Base-by-base conservation (phyloP, 2,888 invertebrate species). In the Hydropsyche betteni region DNA sequence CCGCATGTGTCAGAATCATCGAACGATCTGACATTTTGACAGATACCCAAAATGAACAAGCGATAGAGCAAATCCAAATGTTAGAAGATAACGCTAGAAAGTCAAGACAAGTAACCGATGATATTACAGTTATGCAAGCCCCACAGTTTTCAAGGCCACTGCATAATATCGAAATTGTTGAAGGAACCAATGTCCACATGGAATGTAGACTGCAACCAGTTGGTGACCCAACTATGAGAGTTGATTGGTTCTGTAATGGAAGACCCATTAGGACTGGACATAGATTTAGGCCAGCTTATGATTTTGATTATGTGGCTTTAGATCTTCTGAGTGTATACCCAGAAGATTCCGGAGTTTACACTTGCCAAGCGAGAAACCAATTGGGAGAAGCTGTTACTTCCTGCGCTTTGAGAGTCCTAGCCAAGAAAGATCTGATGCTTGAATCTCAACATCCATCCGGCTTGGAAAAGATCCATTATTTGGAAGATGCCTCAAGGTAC, bases 161-260 rank as follows among this genome's bases (percentile, higher is more conserved):
- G 80, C 96, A 96, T 83, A 96, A 96, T 82, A 91, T 96, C 80
- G 96, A 96, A 84, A 95, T 94, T 0, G 89, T 96, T 74, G 97
- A 97, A 86, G 92, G 96, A 64, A 95, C 95, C 0, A 96, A 97
- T 82, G 94, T 97, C 10, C 97, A 97, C 83, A 89, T 97, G 83
- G 97, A 97, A 86, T 95, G 96, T 82, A 91, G 96, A 77, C 87
- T 97, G 76, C 95, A 96, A 83, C 96, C 96, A 1, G 94, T 96
- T 68, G 95, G 96, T 33, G 96, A 97, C 84, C 90, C 94, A n/a
- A 91, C 92, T 5, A 96, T 97, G 95, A 92, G 90, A 83, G 94
- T 97, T 74, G 97, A 96, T 80, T 99, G 99, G 99, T 95, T 96
- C 84, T 95, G 96, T 76, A 97, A 99, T 84, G 98, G 97, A 24